Conservation (phyloP, 2,797 vertebrate genomes). For the Prionace glauca region DNA sequence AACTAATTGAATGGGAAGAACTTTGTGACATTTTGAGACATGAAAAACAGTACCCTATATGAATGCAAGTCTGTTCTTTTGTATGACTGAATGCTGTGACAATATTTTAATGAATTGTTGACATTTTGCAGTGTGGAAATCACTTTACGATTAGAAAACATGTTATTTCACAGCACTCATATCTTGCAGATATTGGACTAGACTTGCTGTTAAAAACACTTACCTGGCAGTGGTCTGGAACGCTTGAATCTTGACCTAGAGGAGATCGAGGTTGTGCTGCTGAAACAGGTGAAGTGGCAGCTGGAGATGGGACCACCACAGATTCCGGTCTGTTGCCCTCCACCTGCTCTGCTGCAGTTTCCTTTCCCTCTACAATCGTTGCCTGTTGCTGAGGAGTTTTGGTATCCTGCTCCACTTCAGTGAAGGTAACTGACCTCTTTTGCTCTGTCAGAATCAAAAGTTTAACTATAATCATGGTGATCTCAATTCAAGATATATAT, state of each 20-base stretch:
- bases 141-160: too few species aligned
- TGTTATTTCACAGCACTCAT: too few species aligned
- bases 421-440: conserved; percentile 94
- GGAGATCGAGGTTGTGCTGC: conserved; percentile 48
- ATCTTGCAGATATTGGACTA: not conserved
- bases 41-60: not conserved
- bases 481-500: not conserved
- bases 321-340: conserved; percentile 54
- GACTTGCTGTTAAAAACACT: not conserved
- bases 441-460: conserved; percentile 59
- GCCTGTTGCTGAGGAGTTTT: conserved; percentile 44
- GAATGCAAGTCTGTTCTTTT: not conserved
- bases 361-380: conserved; percentile 42
- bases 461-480: conserved; percentile 43
- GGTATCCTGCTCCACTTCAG: conserved; percentile 69
- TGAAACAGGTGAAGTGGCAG: conserved; percentile 57
- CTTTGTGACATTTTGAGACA: not conserved
- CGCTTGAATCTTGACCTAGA: conserved; percentile 60
- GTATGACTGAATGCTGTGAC: not conserved
- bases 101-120: not conserved
- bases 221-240: conserved; percentile 64
- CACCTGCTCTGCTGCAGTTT: conserved; percentile 46
- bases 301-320: conserved; percentile 53
- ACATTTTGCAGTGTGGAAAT: not conserved
- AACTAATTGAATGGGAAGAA: not conserved